Evolutionary conservation across 2,113 vertebrate species (phyloP).

Genomic region (Mesitornis unicolor): DNA sequence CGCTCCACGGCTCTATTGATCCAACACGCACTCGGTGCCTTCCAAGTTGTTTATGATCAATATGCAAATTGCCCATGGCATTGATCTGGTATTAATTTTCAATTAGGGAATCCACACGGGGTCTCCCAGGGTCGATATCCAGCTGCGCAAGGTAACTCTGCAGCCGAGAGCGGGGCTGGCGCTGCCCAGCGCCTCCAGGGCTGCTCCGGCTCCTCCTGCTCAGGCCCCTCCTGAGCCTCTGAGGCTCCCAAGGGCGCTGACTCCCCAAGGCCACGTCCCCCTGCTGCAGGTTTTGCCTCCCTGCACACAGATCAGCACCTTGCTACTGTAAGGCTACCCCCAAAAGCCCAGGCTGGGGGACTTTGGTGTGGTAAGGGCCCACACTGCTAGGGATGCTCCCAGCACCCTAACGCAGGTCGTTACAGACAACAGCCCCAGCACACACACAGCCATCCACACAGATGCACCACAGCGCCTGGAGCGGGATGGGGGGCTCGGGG

Average conservation of each 20-base stretch:
- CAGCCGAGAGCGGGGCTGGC: slow-evolving; percentile 47
- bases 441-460: too few relatives aligned
- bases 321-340: background rate
- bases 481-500: background rate
- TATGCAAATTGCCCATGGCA: slow-evolving; percentile 98
- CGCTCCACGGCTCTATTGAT: slow-evolving; percentile 92
- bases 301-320: slow-evolving; percentile 26
- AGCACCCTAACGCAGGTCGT: too few relatives aligned
- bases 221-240: background rate
- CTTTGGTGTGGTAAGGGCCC: background rate
- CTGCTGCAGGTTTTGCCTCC: slow-evolving; percentile 11
- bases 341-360: background rate
- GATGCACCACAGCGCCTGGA: too few relatives aligned
- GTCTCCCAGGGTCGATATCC: slow-evolving; percentile 94
- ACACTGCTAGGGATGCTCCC: too few relatives aligned
- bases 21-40: slow-evolving; percentile 92
- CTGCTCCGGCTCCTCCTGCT: background rate
- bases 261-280: background rate
- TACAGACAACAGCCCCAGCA: too few relatives aligned
- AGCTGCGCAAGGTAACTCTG: slow-evolving; percentile 87
- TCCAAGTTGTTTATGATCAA: slow-evolving; percentile 99
- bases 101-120: slow-evolving; percentile 99
- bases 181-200: background rate
- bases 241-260: too few relatives aligned
- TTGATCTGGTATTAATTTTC: slow-evolving; percentile 99